Base-by-base conservation (phyloP, 2,888 invertebrate genomes). In the Smittia aterrima region DNA sequence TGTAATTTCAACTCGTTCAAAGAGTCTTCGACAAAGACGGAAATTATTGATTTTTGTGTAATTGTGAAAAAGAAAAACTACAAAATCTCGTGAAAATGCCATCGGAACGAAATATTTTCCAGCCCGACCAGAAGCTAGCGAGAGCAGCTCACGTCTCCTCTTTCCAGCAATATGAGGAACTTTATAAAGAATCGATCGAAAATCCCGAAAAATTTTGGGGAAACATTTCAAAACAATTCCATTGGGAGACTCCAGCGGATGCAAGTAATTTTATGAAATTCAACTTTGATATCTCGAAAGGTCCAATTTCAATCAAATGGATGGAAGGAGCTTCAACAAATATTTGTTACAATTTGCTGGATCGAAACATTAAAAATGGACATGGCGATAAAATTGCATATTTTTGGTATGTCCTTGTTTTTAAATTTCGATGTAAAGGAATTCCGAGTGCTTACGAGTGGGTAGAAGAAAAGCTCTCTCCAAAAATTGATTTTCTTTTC, bases 271-370 rank as follows among this genome's bases (percentile, higher is more conserved):
- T 96, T 80, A 86, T 93, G 79, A 90, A 91, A 13, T 97, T 92
- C 83, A 98, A 98, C 84, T 98, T 98, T 81, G 92, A 98, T 82
- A 83, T 91, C 67, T 87, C 87, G 77, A 92, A 95, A 82, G 98
- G 98, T 68, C 91, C 92, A 11, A 90, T 99, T 78, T 93, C 87
- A 78, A 91, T 95, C 64, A 95, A 93, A 83, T 99, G 96, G 93
- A 90, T 99, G 90, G 92, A 94, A 79, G 98, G 96, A 9, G 94
- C 94, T 2, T 89, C 91, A 41, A 98, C 98, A 53, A 99, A 99
- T 83, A 89, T 98, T 77, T 95, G 94, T 81, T 99, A 96, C 84
- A 99, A 99, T 85, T 86, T 95, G 71, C 85, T 99, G 78, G 98
- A 99, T 84, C 88, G 93, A 76, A 93, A 96, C 83, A 90, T 99